Evolutionary conservation across 2,888 invertebrate species (phyloP).

Genomic region (Xanthia togata): DNA sequence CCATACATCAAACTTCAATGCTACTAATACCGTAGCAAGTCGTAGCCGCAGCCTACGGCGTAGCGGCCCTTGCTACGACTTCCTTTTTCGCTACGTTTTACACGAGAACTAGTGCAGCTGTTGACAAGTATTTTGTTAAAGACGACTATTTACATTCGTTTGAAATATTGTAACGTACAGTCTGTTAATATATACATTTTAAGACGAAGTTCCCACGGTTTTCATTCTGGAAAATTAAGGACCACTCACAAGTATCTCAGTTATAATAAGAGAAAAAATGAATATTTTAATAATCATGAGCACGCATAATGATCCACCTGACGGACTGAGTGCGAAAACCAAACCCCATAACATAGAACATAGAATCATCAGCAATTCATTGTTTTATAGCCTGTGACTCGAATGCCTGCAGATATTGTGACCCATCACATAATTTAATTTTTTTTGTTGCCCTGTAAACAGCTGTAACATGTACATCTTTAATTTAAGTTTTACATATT

Average conservation of each 20-base stretch:
- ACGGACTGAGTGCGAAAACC: too few relatives aligned
- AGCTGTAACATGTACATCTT: too few relatives aligned
- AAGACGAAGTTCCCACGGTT: background rate
- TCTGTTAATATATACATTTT: background rate
- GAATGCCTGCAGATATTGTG: background rate
- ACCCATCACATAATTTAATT: background rate
- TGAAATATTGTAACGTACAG: background rate
- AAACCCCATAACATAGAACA: too few relatives aligned
- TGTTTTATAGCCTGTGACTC: background rate
- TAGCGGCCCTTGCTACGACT: background rate
- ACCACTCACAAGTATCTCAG: background rate
- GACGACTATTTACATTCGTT: background rate
- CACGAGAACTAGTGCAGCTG: conserved; percentile 11
- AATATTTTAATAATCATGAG: background rate
- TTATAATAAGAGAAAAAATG: background rate
- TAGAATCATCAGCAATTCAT: too few relatives aligned
- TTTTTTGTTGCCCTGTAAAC: too few relatives aligned
- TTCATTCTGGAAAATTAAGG: background rate
- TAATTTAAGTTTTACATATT: too few relatives aligned
- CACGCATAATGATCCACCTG: too few relatives aligned
- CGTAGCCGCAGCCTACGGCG: background rate
- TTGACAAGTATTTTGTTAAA: background rate
- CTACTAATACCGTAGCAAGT: background rate
- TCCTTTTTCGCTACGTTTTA: conserved; percentile 2
- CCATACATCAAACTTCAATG: background rate